Conservation (phyloP, 2,888 invertebrate genomes). For the Leucoma salicis region DNA sequence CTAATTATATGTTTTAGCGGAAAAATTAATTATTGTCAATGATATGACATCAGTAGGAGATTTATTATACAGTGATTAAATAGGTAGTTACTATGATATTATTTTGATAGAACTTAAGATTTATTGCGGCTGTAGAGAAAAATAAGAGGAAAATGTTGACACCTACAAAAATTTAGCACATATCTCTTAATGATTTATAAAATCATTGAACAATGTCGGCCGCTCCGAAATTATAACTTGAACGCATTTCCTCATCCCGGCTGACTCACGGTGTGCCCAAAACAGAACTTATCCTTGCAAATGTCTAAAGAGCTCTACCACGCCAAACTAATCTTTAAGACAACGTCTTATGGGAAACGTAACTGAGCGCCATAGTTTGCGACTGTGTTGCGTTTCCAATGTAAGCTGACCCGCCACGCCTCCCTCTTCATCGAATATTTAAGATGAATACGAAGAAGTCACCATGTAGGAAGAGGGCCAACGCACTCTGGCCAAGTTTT, state of each 20-base stretch:
- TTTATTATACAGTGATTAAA: too few species aligned
- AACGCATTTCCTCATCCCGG: slow-evolving; percentile 78
- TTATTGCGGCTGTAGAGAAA: neutral
- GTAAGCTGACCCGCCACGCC: slow-evolving; percentile 43
- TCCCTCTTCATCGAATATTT: slow-evolving; percentile 36
- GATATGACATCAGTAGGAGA: too few species aligned
- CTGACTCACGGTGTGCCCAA: slow-evolving; percentile 75
- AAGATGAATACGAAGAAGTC: slow-evolving; percentile 35
- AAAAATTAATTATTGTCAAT: too few species aligned
- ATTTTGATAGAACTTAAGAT: too few species aligned
- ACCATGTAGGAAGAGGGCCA: slow-evolving; percentile 44
- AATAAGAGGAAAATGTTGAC: slow-evolving; percentile 30
- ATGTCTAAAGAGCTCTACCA: slow-evolving; percentile 22
- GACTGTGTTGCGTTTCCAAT: slow-evolving; percentile 46
- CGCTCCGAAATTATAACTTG: slow-evolving; percentile 75
- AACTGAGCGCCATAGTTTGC: slow-evolving; percentile 39
- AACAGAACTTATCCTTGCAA: slow-evolving; percentile 77
- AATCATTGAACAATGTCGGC: slow-evolving; percentile 74
- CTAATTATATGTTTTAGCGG: too few species aligned
- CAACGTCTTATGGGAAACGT: slow-evolving; percentile 10
- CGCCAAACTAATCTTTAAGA: slow-evolving; percentile 35
- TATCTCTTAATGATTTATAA: slow-evolving; percentile 61
- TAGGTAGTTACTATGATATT: too few species aligned
- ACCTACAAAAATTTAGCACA: slow-evolving; percentile 38
- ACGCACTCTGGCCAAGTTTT: slow-evolving; percentile 52